Base-by-base conservation (phyloP, 2,797 vertebrate species). In the Melanotaenia pygmaea region DNA sequence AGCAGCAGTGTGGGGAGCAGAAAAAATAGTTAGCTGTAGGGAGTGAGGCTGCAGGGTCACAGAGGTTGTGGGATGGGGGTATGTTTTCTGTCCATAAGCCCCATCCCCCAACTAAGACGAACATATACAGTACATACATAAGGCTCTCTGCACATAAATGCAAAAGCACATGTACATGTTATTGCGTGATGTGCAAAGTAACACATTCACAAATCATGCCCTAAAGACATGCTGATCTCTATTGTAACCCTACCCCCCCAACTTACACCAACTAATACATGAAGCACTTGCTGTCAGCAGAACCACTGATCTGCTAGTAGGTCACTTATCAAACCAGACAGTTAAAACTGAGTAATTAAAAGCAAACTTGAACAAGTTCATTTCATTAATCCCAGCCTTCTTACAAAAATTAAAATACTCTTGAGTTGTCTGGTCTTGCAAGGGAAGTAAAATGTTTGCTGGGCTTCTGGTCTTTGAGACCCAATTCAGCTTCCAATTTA, bases 51-150 rank as follows among this genome's bases (percentile, higher is more conserved):
- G 80, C 84, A 86, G 91, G 92, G 90, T 92, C 88, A 87, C 30
- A n/a, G 59, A 75, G 84, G 83, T 82, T 89, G 90, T 78, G 72
- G 83, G 86, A 90, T 86, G 83, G 86, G 91, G 90, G 91, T 90
- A 91, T 93, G 87, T 89, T 92, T 92, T 91, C 88, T 91, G 89
- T 93, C 93, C 87, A 83, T 75, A 90, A 83, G 66, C 69, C 66
- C 84, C 83, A 73, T 59, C 86, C 88, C 86, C 86, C 79, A 77
- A 58, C 64, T 66, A 79, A 76, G 58, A 86, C 34, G 54, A 76
- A 82, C 4, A 88, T 45, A 72, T 47, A 79, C 47, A 66, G 56
- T 67, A 72, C 28, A 73, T 59, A 77, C 64, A 66, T 56, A 78
- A 68, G 74, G 35, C 72, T 45, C 11, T 57, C 28, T 77, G 38